These are phyloP conservation scores for Grapholita molesta DNA, from an alignment of 1,140 invertebrate genomes.

Conservation along the genomic window DNA sequence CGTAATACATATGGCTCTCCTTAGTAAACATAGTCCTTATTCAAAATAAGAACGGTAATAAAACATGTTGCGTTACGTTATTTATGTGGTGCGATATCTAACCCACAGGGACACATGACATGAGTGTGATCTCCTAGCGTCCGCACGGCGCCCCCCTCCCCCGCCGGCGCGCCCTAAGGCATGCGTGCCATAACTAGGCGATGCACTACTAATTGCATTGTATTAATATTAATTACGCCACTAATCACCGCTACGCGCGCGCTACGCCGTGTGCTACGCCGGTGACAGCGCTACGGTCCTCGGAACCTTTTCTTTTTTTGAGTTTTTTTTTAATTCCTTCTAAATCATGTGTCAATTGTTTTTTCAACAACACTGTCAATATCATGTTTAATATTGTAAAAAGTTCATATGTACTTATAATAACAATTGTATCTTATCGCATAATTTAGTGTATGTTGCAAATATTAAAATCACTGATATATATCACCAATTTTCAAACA, in stretches of 20 bases:
- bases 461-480: too few species aligned
- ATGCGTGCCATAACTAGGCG: not conserved
- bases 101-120: not conserved
- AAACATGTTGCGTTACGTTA: not conserved
- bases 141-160: not conserved
- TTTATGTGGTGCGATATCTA: not conserved
- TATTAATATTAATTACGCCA: not conserved
- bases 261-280: constrained; percentile 15
- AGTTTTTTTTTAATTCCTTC: not conserved
- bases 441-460: too few species aligned
- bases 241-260: constrained; percentile 4
- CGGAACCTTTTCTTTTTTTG: not conserved
- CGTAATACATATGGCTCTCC: too few species aligned
- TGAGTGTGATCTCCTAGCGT: not conserved
- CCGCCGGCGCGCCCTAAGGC: not conserved
- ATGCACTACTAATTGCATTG: not conserved
- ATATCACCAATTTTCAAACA: too few species aligned
- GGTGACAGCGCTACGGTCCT: not conserved
- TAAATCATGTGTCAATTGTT: not conserved
- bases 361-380: not conserved
- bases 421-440: too few species aligned
- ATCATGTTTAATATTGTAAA: not conserved
- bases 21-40: too few species aligned
- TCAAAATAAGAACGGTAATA: too few species aligned
- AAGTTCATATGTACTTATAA: not conserved